Evolutionary conservation across 2,797 vertebrate species (phyloP), one percentile per base, ranked within the genome.

Genomic region (Oreochromis mossambicus): DNA sequence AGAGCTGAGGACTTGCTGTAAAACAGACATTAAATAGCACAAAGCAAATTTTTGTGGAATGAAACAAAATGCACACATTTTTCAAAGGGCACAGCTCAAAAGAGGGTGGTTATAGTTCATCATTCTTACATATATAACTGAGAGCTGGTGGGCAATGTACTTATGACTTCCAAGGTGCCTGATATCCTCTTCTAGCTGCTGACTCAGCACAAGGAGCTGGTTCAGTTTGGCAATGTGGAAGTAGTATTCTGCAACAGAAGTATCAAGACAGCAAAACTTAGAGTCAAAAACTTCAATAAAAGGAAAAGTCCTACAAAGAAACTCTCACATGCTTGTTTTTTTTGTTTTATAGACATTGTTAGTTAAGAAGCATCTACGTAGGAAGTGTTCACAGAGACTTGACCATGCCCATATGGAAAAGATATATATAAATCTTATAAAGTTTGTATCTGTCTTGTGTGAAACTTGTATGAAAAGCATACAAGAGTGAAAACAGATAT

Each of bases 141-240:
- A 97, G 55, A 97, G 95, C 94, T 97, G 97, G 94, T 97, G 97
- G 79, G 97, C 95, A 29, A 97, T 95, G 91, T 97, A 97, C 91
- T 97, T 97, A 88, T 97, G 97, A 91, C 97, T 97, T 52, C 97
- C 96, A 21, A 97, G 94, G 87, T 97, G 96, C 68, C 93, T 92
- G 87, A 97, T 94, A 43, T 97, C 97, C 83, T 97, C 96, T 58
- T 97, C 96, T 32, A 97, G 91, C 89, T 97, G 97, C 55, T 97
- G 97, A 92, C 96, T 97, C 78, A 97, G 94, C 78, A 97, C 96
- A 86, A 97, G 90, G 43, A 97, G 94, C 92, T 97, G 97, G 93
- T 97, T 97, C 84, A 97, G 91, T 94, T 90, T 97, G 88, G 95
- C 94, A 52, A 97, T 90, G 88, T 97, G 96, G 86, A 95, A 92